Conservation (phyloP, 2,113 vertebrate genomes). For the Hiodon tergisus region DNA sequence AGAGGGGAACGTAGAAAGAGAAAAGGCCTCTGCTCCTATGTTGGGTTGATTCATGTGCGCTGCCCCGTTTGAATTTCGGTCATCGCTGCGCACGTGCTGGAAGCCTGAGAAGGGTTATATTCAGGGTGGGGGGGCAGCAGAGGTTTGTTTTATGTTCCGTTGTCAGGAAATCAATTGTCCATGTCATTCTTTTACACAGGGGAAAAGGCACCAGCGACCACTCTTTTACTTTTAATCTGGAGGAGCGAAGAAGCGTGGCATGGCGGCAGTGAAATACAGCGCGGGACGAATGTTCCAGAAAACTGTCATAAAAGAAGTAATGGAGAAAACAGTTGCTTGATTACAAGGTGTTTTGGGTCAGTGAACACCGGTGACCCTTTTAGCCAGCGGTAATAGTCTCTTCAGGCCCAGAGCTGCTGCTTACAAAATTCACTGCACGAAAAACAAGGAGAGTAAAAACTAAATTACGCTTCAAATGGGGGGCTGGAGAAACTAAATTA, state of each 20-base stretch:
- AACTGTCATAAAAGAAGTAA: slow-evolving; percentile 19
- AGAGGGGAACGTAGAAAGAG: no score
- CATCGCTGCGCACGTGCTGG: neutral
- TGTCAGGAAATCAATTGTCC: slow-evolving; percentile 13
- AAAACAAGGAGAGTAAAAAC: no score
- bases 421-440: no score
- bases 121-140: neutral
- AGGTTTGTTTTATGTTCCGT: slow-evolving; percentile 4
- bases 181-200: neutral
- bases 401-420: slow-evolving; percentile 6
- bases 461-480: no score
- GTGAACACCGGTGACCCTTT: slow-evolving; percentile 20
- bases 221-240: neutral
- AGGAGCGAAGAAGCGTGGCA: slow-evolving; percentile 13
- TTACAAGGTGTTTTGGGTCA: slow-evolving; percentile 28
- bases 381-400: slow-evolving; percentile 24
- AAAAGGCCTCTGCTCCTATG: no score
- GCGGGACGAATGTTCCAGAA: slow-evolving; percentile 16
- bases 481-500: no score
- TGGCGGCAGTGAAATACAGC: slow-evolving; percentile 13
- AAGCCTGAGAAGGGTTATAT: neutral
- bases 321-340: slow-evolving; percentile 25
- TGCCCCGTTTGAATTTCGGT: neutral
- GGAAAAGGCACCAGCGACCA: neutral
- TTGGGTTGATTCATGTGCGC: no score